Percentiles rank a stretch among this genome's conserved stretches.
Evolutionary conservation across 2,888 invertebrate species (phyloP).

Genomic region (Arrhopalites spinosus): DNA sequence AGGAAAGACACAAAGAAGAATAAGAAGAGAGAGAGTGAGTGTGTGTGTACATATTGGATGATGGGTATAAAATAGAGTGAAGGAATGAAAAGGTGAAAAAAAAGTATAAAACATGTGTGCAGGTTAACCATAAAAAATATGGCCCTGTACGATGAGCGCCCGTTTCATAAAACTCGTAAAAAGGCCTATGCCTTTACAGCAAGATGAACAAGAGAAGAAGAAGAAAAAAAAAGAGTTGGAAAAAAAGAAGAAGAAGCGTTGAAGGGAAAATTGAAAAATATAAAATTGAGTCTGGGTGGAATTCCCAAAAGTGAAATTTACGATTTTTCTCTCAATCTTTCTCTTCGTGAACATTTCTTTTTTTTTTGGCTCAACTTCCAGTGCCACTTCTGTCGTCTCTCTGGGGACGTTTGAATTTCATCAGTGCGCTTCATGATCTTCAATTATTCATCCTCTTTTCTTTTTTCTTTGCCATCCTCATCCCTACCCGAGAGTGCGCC

Average conservation of each 20-base stretch:
- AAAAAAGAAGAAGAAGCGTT: constrained; percentile 10
- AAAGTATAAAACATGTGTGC: constrained; percentile 32
- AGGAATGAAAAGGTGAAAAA: constrained; percentile 27
- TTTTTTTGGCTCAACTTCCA: background rate
- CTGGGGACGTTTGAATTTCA: constrained; percentile 56
- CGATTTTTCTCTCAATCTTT: constrained; percentile 43
- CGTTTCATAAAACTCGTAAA: constrained; percentile 50
- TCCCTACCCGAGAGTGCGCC: background rate
- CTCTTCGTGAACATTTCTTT: constrained; percentile 36
- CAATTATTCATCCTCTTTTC: constrained; percentile 52
- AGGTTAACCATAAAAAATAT: constrained; percentile 41
- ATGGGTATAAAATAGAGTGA: constrained; percentile 25
- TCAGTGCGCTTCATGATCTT: constrained; percentile 56
- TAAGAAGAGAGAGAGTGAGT: background rate
- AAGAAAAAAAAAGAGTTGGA: constrained; percentile 9
- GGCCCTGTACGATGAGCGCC: constrained; percentile 40
- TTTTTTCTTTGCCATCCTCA: constrained; percentile 1
- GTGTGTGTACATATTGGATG: constrained; percentile 16
- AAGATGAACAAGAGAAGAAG: constrained; percentile 1
- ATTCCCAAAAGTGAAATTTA: constrained; percentile 43
- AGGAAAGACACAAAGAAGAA: constrained; percentile 8
- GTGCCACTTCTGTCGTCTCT: constrained; percentile 38
- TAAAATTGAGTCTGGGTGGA: constrained; percentile 36
- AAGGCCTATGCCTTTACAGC: background rate
- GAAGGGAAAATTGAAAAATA: constrained; percentile 40